Evolutionary conservation across 2,888 invertebrate genomes (phyloP).

Genomic region (Ganaspis brasiliensis): DNA sequence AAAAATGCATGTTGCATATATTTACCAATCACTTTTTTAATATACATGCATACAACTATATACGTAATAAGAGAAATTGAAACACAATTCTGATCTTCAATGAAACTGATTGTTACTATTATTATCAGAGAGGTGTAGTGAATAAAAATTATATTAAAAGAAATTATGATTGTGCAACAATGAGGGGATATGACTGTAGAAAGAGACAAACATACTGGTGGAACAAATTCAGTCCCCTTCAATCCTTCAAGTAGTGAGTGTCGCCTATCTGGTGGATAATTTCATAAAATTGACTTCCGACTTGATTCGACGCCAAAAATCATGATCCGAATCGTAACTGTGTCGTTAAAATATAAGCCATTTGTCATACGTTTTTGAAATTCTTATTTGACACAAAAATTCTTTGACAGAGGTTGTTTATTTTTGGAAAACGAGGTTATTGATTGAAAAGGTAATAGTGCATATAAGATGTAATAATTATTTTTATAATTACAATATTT

Average conservation of each 20-base stretch:
- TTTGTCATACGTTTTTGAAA: constrained; percentile 10
- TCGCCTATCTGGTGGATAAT: not conserved
- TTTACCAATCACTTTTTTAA: too few species aligned
- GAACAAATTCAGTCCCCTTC: constrained; percentile 10
- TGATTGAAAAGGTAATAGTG: not conserved
- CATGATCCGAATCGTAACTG: constrained; percentile 22
- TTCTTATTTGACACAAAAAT: constrained; percentile 6
- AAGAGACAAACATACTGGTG: not conserved
- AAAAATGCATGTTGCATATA: too few species aligned
- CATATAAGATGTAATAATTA: too few species aligned
- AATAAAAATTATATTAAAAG: too few species aligned
- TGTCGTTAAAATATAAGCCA: constrained; percentile 15
- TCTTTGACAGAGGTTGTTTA: not conserved
- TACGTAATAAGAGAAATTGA: too few species aligned
- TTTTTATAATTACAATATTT: too few species aligned
- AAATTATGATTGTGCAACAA: not conserved
- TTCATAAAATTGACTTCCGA: constrained; percentile 23
- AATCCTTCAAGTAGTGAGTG: constrained; percentile 1
- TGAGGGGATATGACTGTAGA: not conserved
- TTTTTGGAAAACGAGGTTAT: constrained; percentile 2
- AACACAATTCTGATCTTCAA: too few species aligned
- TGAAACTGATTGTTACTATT: too few species aligned
- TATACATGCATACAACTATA: too few species aligned
- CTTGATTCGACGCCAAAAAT: constrained; percentile 29
- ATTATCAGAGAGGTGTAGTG: too few species aligned